Base-by-base conservation (phyloP, 2,113 vertebrate species). In the Galeopterus variegatus region DNA sequence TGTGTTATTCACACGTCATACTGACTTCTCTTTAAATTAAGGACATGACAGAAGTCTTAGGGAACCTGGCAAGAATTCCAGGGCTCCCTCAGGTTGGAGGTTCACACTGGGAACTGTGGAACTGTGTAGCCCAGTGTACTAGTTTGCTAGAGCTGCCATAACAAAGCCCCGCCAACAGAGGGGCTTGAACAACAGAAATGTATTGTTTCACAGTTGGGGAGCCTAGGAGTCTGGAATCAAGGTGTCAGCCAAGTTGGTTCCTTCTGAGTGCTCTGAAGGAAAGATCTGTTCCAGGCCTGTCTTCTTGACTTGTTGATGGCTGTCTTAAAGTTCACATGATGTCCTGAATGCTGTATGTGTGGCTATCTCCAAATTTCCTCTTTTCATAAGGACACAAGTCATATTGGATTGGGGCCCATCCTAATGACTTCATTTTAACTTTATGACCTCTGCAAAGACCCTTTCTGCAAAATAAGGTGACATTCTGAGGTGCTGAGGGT, bases 11-110 rank as follows among this genome's bases (percentile, higher is more conserved):
- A 52, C 48, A 50, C 14, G 56, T 48, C 50, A 31, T 60, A 18
- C 41, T 70, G 41, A 69, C 50, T 36, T 65, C 24, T 3, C 41
- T 94, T 83, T 89, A 89, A 73, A 84, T 75, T 75, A 89, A 95
- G 17, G 62, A 69, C 36, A 21, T 33, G 36, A 65, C 7, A 69
- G 70, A 79, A 23, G 31, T 79, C 19, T 56, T 54, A 56, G 48
- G 19, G 24, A 79, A 50, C 60, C 69, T 24, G 58, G 33, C 52
- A 62, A 92, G 84, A 77, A 62, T 65, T 50, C n/a, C 50, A 54
- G 92, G 77, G 6, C 26, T 88, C 45, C 12, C 54, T 79, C 24
- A 33, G 12, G 19, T 56, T 81, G 52, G 28, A 75, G 8, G n/a
- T 26, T 80, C 31, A 80, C 31, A 64, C 58, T 60, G 52, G 19